Base-by-base conservation (phyloP, 30 jellyfish, hydroid and myxozoan species). In the Pelagia noctiluca region DNA sequence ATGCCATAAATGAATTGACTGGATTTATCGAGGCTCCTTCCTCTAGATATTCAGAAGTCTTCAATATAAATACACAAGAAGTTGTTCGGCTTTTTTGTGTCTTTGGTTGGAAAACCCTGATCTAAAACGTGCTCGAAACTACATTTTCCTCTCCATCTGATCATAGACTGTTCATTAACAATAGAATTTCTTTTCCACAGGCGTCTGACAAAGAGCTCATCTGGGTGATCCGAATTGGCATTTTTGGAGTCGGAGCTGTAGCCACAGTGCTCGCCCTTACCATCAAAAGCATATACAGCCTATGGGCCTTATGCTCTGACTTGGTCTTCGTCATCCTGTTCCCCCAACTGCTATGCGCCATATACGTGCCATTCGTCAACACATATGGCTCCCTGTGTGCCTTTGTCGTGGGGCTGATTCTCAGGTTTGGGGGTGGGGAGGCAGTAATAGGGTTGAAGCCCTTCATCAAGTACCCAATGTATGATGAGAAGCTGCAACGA, bases 331-430 rank as follows among this genome's bases (percentile, higher is more conserved):
- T 94, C 47, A 75, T 89, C 11, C 49, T 94, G 67, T 94, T 94
- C 73, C 99, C 99, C 3, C 97, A 89, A 52, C 67, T 94, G 38
- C 77, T 88, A n/a, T 88, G 97, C 75, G 97, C 97, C 61, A 90
- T 94, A 2, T 88, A 88, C 72, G 78, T 94, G 0, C 89, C 90
- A 80, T 94, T 83, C 67, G 97, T 84, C 47, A 94, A 94, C 83
- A 79, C 88, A 1, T 80, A 88, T 64, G 99, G 99, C 8, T 84
- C 97, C 10, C n/a, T 84, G 34, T 65, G 89, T 21, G 99, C 97
- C 1, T 77, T 78, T 57, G 5, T 84, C 25, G 85, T 94, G 48
- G 99, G 97, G 37, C 67, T 76, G 22, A 50, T 85, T 30, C 78
- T 94, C 50, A 75, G 97, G 25, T 65, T 85, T 8, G 89, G 92